These are phyloP conservation scores for Lepus timidus DNA, from an alignment of 2,113 vertebrate genomes.

Conservation along the genomic window DNA sequence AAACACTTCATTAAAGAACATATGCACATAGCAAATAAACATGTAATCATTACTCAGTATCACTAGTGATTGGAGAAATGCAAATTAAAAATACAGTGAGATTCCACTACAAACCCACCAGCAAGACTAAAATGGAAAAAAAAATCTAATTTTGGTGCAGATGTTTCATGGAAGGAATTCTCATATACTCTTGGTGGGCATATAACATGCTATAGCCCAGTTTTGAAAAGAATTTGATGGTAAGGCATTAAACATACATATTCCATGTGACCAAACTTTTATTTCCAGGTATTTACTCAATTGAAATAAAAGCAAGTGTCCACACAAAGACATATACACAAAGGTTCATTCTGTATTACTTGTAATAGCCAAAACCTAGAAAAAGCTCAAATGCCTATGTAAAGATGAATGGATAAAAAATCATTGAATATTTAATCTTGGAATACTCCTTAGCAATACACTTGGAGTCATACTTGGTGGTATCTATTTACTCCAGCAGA, in stretches of 20 bases:
- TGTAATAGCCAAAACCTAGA: neutral
- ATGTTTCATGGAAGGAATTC: neutral
- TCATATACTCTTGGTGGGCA: neutral
- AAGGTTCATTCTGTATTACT: neutral
- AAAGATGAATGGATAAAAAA: conserved; percentile 32
- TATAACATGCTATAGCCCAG: neutral
- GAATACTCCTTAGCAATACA: neutral
- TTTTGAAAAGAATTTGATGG: conserved; percentile 28
- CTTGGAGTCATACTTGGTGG: neutral
- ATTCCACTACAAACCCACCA: neutral
- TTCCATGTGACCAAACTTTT: neutral
- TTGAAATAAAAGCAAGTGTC: neutral
- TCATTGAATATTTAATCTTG: neutral
- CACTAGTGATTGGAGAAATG: neutral
- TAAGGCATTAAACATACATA: neutral
- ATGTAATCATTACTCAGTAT: neutral
- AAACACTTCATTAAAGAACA: neutral
- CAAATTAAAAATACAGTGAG: neutral
- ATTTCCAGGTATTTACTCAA: conserved; percentile 11
- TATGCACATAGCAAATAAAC: neutral
- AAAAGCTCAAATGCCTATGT: neutral
- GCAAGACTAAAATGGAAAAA: conserved; percentile 7
- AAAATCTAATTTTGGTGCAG: neutral
- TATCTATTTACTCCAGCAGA: neutral
- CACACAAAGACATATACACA: neutral